A percentile compares a stretch with the other conserved stretches of the same genome.
Conservation (phyloP, 2,888 invertebrate species). For the Hypsopygia costalis region DNA sequence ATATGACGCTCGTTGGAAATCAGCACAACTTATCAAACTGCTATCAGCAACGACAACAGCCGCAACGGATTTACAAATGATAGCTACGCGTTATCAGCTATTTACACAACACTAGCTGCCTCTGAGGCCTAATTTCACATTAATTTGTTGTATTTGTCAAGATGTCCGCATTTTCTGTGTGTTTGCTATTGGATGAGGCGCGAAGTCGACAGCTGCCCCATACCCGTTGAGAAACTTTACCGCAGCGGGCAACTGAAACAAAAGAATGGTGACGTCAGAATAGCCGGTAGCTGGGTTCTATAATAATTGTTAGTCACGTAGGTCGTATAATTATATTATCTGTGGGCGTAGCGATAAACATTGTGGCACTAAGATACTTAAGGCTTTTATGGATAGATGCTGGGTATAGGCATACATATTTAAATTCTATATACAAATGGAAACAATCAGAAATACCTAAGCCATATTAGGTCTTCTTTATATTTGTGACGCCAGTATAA, state of each 20-base stretch:
- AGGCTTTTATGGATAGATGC: too few relatives aligned
- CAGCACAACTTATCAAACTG: conserved; percentile 32
- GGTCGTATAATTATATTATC: conserved; percentile 21
- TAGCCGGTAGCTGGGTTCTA: conserved; percentile 22
- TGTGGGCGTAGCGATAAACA: conserved; percentile 7
- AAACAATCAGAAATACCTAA: too few relatives aligned
- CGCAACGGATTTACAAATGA: conserved; percentile 38
- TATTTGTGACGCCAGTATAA: too few relatives aligned
- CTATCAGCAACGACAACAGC: conserved; percentile 57
- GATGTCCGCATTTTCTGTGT: conserved; percentile 33
- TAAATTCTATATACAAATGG: too few relatives aligned
- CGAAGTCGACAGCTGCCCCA: conserved; percentile 67
- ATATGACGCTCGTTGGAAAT: conserved; percentile 31
- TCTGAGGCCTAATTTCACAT: neutral
- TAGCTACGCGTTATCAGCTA: conserved; percentile 22
- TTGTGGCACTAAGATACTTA: conserved; percentile 1
- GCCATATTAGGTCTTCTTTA: too few relatives aligned
- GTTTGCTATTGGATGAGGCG: conserved; percentile 27
- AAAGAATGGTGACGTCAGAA: conserved; percentile 43
- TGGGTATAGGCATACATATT: too few relatives aligned
- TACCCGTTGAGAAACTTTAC: conserved; percentile 64
- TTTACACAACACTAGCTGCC: conserved; percentile 19
- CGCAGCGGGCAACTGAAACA: conserved; percentile 70
- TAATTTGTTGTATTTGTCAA: conserved; percentile 37
- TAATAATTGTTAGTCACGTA: conserved; percentile 27